phyloP scores from a whole-genome alignment of 2,113 vertebrate species.

The Pelusios castaneus region DNA sequence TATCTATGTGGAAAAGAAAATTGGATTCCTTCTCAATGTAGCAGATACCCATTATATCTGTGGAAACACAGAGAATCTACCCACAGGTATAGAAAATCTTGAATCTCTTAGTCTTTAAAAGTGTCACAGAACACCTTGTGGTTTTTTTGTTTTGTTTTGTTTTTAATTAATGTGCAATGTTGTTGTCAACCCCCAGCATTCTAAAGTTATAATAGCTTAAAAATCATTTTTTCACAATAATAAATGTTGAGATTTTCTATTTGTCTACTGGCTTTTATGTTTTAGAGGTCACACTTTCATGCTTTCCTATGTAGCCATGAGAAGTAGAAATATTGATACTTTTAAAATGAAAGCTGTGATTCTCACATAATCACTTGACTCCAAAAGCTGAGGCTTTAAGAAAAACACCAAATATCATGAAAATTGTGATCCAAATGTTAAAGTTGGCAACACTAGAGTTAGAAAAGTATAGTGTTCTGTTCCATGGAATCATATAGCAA shows the following conservation, averaged over 20 bases:
- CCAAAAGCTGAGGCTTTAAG: background rate
- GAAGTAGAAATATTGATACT: background rate
- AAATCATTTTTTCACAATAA: background rate
- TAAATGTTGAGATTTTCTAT: background rate
- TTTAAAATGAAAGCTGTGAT: background rate
- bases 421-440: accelerated
- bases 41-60: background rate
- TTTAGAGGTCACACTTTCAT: background rate
- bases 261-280: background rate
- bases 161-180: background rate
- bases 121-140: no score
- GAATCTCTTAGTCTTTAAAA: no score
- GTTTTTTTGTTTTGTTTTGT: no score
- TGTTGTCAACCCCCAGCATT: background rate
- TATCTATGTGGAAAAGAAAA: background rate
- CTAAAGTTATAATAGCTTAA: background rate
- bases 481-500: background rate
- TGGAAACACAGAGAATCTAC: background rate
- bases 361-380: background rate
- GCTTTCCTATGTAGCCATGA: background rate
- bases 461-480: background rate
- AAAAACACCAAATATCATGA: background rate
- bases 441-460: background rate
- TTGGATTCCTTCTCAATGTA: background rate
- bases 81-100: background rate